Conservation (phyloP, 2,797 vertebrate genomes). For the Gymnoscopelus braueri region DNA sequence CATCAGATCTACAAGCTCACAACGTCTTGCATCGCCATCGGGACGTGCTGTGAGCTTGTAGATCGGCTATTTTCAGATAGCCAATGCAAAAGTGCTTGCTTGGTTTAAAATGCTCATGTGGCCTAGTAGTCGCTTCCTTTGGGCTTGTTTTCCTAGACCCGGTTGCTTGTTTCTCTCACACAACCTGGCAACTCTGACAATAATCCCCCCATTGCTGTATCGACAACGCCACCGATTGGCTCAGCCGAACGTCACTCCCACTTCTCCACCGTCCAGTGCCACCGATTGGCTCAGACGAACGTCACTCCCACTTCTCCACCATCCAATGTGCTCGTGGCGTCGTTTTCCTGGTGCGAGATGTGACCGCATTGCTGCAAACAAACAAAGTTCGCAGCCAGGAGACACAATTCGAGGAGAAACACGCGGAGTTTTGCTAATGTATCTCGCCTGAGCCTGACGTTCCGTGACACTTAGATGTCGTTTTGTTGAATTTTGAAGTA, state of each 20-base stretch:
- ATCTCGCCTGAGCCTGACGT: not conserved
- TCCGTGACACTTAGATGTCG: not conserved
- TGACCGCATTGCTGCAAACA: conserved; percentile 25
- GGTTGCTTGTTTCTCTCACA: no score
- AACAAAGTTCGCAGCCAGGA: conserved; percentile 59
- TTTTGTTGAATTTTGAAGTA: not conserved
- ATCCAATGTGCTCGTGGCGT: conserved; percentile 51
- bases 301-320: conserved; percentile 28
- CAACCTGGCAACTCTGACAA: no score
- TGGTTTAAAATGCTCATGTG: no score
- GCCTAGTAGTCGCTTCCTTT: no score
- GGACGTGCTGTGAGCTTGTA: no score
- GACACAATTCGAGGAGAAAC: conserved; percentile 13
- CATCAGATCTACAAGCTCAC: no score
- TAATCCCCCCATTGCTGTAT: not conserved
- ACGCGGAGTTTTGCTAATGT: not conserved
- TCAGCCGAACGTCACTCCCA: conserved; percentile 19
- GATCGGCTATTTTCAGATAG: no score
- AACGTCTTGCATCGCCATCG: no score
- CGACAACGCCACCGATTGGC: conserved; percentile 54
- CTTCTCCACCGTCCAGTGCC: no score
- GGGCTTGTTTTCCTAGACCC: no score
- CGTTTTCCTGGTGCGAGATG: conserved; percentile 2
- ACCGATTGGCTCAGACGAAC: conserved; percentile 55
- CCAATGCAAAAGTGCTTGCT: no score